phyloP scores from a whole-genome alignment of 2,113 vertebrate species.

The Micronisus gabar region DNA sequence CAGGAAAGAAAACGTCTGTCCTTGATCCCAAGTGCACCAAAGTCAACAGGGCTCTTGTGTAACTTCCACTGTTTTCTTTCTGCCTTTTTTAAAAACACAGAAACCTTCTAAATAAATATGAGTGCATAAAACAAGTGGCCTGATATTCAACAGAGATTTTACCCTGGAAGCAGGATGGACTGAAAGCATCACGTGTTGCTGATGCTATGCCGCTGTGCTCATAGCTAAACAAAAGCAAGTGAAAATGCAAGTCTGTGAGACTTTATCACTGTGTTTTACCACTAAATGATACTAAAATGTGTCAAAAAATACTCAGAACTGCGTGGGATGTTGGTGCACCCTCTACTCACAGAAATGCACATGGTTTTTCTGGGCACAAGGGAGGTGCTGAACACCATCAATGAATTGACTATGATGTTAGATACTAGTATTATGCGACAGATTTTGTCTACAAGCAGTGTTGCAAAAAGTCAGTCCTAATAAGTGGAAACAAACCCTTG shows the following conservation, averaged over 20 bases:
- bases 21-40: not conserved
- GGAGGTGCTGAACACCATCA: not conserved
- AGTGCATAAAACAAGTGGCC: not conserved
- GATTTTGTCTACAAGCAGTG: not conserved
- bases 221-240: not conserved
- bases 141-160: not conserved
- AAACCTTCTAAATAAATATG: not conserved
- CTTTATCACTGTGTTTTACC: not conserved
- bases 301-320: not conserved
- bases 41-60: not conserved
- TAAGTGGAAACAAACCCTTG: not conserved
- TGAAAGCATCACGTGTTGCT: not conserved
- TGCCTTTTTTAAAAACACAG: not conserved
- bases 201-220: not conserved
- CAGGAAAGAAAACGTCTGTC: not conserved
- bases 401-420: not conserved
- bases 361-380: not conserved
- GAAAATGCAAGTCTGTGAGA: not conserved
- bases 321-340: not conserved
- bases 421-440: not conserved
- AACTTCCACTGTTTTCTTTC: not conserved
- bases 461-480: not conserved
- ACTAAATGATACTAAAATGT: not conserved
- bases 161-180: not conserved
- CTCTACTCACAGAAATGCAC: not conserved